Evolutionary conservation across 2,797 vertebrate species (phyloP).

Genomic region (Pempheris klunzingeri): DNA sequence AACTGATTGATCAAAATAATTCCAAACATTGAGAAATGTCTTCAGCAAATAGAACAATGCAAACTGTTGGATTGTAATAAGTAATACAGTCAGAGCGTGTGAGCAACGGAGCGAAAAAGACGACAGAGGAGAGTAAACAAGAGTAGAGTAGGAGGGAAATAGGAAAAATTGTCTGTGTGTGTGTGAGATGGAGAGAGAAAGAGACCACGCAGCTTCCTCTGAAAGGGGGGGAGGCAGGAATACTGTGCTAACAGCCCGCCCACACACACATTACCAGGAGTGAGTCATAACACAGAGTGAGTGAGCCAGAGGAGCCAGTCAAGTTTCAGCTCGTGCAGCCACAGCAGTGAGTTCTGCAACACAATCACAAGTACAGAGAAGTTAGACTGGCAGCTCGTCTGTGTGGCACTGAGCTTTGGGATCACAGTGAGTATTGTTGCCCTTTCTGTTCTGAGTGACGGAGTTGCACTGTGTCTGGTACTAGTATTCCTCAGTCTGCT

Average conservation of each 20-base stretch:
- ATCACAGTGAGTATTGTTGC: slow-evolving; percentile 65
- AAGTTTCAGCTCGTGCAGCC: slow-evolving; percentile 53
- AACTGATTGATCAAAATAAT: neutral
- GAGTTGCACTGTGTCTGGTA: slow-evolving; percentile 50
- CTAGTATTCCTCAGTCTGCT: slow-evolving; percentile 11
- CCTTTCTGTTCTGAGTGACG: slow-evolving; percentile 32
- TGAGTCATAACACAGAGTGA: slow-evolving; percentile 74
- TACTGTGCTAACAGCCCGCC: slow-evolving; percentile 45
- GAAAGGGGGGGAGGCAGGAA: slow-evolving; percentile 35
- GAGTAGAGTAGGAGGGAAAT: slow-evolving; percentile 1
- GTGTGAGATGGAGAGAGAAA: slow-evolving; percentile 16
- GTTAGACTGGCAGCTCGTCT: slow-evolving; percentile 11
- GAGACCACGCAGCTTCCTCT: neutral
- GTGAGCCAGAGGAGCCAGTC: slow-evolving; percentile 46
- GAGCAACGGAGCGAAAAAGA: neutral
- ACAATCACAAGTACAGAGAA: neutral
- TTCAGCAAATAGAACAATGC: neutral
- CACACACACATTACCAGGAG: slow-evolving; percentile 63
- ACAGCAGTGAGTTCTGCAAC: neutral
- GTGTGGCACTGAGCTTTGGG: slow-evolving; percentile 15
- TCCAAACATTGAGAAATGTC: neutral
- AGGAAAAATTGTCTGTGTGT: neutral
- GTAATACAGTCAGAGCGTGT: neutral
- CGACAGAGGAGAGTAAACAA: slow-evolving; percentile 1
- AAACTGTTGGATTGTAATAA: neutral